Evolutionary conservation across 2,888 invertebrate species (phyloP), one percentile per base, ranked within the genome.

Genomic region (Crossocerus cetratus): DNA sequence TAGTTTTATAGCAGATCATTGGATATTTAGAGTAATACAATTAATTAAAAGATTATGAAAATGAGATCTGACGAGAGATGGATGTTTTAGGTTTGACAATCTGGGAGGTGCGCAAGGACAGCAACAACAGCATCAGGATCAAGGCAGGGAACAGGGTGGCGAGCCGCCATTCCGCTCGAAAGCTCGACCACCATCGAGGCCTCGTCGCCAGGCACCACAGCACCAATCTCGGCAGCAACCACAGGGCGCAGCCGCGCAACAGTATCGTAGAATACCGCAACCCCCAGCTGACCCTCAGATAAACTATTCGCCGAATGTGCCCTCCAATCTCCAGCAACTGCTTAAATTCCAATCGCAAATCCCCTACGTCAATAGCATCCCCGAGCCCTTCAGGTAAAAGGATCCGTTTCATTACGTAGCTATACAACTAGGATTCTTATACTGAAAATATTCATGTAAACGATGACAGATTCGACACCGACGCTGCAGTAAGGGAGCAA

Each of bases 351-450:
- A 90, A 65, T 85, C 86, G 16, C 87, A 88, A 68, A 89, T 88
- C 67, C 90, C 90, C 8, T 90, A 90, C 70, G 65, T 88, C 63
- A 89, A 88, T 69, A 83, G 84, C 63, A 89, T 90, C 57, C 90
- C 90, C 16, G 89, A 89, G 75, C 89, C 83, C 43, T 87, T 77
- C 68, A 87, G 88, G 88, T 88, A 57, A 68, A n/a, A n/a, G n/a
- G n/a, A n/a, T n/a, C n/a, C n/a, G n/a, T n/a, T n/a, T n/a, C n/a
- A n/a, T n/a, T n/a, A n/a, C n/a, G n/a, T n/a, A n/a, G n/a, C n/a
- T n/a, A n/a, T n/a, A n/a, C n/a, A n/a, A n/a, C n/a, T n/a, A n/a
- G n/a, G n/a, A n/a, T n/a, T n/a, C n/a, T n/a, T n/a, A n/a, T n/a
- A n/a, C n/a, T n/a, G n/a, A n/a, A 32, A 32, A 32, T 32, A 5